phyloP scores from a whole-genome alignment of 2,888 invertebrate species.

The Cosmorhoe ocellata region DNA sequence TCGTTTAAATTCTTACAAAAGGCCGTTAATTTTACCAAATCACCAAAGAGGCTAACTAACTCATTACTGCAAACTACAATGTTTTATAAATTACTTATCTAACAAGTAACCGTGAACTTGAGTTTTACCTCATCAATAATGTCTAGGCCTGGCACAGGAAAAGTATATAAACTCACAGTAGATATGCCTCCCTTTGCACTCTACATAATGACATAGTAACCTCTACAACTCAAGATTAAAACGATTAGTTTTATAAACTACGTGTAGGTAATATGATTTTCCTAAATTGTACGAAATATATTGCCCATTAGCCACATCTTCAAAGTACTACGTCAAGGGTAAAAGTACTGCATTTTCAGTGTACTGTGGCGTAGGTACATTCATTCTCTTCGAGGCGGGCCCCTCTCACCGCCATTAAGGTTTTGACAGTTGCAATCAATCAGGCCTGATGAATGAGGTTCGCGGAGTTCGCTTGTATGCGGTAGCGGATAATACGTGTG shows the following conservation, averaged over 20 bases:
- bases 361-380: constrained; percentile 6
- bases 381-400: constrained; percentile 62
- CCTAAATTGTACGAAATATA: too few species aligned
- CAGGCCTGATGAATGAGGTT: constrained; percentile 76
- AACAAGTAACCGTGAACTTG: constrained; percentile 77
- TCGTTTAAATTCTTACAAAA: constrained; percentile 14
- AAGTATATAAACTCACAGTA: background rate
- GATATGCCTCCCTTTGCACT: too few species aligned
- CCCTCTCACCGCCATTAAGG: constrained; percentile 72
- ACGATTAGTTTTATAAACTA: too few species aligned
- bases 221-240: too few species aligned
- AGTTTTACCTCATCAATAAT: constrained; percentile 69
- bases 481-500: constrained; percentile 48
- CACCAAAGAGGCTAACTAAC: constrained; percentile 38
- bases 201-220: too few species aligned
- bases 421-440: constrained; percentile 82
- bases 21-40: constrained; percentile 19
- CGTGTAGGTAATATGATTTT: too few species aligned
- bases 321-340: too few species aligned
- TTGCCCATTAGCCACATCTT: background rate
- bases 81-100: constrained; percentile 67
- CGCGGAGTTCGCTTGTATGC: constrained; percentile 56
- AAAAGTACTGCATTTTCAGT: constrained; percentile 1
- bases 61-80: constrained; percentile 60
- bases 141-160: constrained; percentile 64